Evolutionary conservation across 2,888 invertebrate genomes (phyloP).

Genomic region (Dinocampus coccinellae): DNA sequence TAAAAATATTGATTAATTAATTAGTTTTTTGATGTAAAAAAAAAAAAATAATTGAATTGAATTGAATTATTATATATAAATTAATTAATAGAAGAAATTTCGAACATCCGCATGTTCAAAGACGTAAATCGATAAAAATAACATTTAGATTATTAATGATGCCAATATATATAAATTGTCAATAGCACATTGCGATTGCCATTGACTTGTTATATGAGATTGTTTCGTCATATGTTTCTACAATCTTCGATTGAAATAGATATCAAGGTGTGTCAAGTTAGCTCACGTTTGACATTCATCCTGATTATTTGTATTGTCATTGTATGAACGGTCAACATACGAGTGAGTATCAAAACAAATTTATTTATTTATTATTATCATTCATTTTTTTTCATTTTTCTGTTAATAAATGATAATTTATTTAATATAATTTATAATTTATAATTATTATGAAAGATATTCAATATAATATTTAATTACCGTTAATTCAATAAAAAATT

Average conservation of each 20-base stretch:
- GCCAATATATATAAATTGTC: slow-evolving; percentile 23
- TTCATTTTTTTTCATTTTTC: background rate
- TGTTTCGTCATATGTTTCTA: slow-evolving; percentile 28
- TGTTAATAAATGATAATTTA: too few species aligned
- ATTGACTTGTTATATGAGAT: slow-evolving; percentile 1
- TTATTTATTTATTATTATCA: background rate
- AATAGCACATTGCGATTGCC: slow-evolving; percentile 22
- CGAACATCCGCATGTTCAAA: background rate
- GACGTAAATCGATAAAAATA: slow-evolving; percentile 36
- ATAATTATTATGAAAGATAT: too few species aligned
- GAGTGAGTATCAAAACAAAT: background rate
- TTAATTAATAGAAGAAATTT: slow-evolving; percentile 1
- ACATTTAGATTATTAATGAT: slow-evolving; percentile 35
- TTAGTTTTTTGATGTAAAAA: too few species aligned
- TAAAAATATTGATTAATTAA: too few species aligned
- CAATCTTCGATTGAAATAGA: slow-evolving; percentile 29
- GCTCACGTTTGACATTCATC: slow-evolving; percentile 3
- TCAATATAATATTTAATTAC: too few species aligned
- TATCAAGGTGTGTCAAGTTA: slow-evolving; percentile 29
- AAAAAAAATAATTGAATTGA: slow-evolving; percentile 1
- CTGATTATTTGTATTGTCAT: slow-evolving; percentile 26
- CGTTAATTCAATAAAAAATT: background rate
- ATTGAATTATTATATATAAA: background rate
- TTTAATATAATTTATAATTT: too few species aligned
- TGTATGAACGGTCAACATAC: background rate